Percentiles rank a stretch among this genome's conserved stretches.
Conservation (phyloP, 2,888 invertebrate species). For the Erebia palarica region DNA sequence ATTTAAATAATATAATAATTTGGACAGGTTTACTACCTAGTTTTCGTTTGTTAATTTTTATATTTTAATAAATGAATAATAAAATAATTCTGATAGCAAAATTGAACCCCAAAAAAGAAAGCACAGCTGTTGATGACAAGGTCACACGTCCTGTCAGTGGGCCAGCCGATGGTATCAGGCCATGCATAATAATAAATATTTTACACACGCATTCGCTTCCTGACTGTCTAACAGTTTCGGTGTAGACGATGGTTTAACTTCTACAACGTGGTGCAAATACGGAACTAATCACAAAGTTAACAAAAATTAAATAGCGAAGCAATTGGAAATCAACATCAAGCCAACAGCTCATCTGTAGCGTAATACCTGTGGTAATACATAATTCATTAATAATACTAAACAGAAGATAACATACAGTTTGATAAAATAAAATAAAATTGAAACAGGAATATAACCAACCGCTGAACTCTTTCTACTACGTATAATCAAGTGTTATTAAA, state of each 20-base stretch:
- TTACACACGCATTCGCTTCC: constrained; percentile 38
- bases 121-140: constrained; percentile 50
- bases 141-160: constrained; percentile 67
- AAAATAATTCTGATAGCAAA: neutral
- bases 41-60: too few species aligned
- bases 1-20: too few species aligned
- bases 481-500: neutral
- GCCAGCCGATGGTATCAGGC: constrained; percentile 53
- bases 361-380: neutral
- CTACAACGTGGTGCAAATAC: neutral
- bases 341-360: neutral
- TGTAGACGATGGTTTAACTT: constrained; percentile 1
- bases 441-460: neutral
- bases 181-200: constrained; percentile 54
- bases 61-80: too few species aligned
- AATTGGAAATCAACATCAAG: neutral
- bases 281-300: neutral
- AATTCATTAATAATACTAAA: neutral
- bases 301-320: neutral
- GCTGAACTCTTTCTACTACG: neutral
- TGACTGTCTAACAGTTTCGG: constrained; percentile 16
- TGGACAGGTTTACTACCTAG: too few species aligned
- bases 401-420: neutral
- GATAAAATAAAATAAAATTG: neutral
- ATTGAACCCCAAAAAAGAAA: constrained; percentile 57